Conservation (phyloP, 2,888 invertebrate genomes). For the Chrysotoxum bicinctum region DNA sequence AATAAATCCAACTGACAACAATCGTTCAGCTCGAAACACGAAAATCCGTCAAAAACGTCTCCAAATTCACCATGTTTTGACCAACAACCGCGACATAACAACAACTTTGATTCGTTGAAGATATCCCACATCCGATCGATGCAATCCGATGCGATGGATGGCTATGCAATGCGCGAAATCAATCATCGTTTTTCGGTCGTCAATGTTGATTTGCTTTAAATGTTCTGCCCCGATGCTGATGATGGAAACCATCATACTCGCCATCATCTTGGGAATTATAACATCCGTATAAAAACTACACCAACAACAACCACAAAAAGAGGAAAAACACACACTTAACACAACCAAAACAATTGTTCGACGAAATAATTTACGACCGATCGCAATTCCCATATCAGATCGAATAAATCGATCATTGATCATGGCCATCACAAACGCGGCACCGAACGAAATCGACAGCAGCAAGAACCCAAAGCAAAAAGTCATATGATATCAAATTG, state of each 20-base stretch:
- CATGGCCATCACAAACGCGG: slow-evolving; percentile 54
- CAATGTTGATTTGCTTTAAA: slow-evolving; percentile 51
- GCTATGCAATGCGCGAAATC: slow-evolving; percentile 56
- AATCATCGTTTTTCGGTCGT: slow-evolving; percentile 69
- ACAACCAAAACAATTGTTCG: slow-evolving; percentile 67
- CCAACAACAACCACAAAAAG: background rate
- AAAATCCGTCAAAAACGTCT: slow-evolving; percentile 49
- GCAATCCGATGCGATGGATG: slow-evolving; percentile 17
- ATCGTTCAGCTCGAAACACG: slow-evolving; percentile 60
- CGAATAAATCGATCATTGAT: slow-evolving; percentile 72
- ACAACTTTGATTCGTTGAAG: slow-evolving; percentile 1
- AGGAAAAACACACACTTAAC: slow-evolving; percentile 9
- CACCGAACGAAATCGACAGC: slow-evolving; percentile 1
- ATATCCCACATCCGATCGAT: slow-evolving; percentile 24
- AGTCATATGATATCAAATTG: slow-evolving; percentile 55
- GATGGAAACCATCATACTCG: slow-evolving; percentile 36
- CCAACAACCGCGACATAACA: slow-evolving; percentile 8
- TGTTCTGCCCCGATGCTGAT: background rate
- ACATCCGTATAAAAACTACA: slow-evolving; percentile 41
- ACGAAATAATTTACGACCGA: slow-evolving; percentile 72
- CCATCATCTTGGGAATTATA: slow-evolving; percentile 68
- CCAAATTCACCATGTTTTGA: slow-evolving; percentile 16
- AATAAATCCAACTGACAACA: slow-evolving; percentile 70
- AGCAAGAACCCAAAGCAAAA: slow-evolving; percentile 37
- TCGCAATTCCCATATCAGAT: slow-evolving; percentile 72